Evolutionary conservation across 1,140 invertebrate genomes (phyloP), one percentile per base, ranked within the genome.

Genomic region (Penaeus chinensis): DNA sequence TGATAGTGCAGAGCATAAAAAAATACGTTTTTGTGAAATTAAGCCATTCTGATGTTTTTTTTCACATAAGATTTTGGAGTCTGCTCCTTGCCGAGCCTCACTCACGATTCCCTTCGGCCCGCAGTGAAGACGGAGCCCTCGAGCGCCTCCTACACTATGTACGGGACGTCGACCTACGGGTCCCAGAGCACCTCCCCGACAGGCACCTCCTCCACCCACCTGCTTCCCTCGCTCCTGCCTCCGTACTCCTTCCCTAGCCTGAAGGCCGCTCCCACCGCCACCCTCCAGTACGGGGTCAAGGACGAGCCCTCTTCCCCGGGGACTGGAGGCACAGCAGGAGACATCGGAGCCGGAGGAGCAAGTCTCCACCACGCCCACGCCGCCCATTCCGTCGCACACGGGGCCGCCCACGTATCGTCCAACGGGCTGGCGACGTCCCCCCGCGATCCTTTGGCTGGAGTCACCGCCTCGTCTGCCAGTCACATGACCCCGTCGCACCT

Each of bases 231-330:
- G 13, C 69, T 87, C 60, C 86, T 87, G 19, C 71, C 86, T 18
- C n/a, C 86, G 10, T 87, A 87, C 37, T 47, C 86, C n/a, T 61
- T 82, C 11, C 86, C 60, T 11, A 27, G 54, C 60, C 32, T 78
- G 47, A 87, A 77, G 80, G 7, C 69, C 13, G 10, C 80, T 60
- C 27, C 74, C 32, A 0, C 84, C 8, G 27, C 78, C 22, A 74
- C 65, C 11, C 66, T 74, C 2, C 71, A 82, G 8, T 82, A 83
- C 20, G 80, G 60, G 22, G 61, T 87, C 13, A 87, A 87, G 86
- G 86, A 83, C 69, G 86, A 87, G n/a, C 86, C 86, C 11, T 65
- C 60, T 2, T 87, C 86, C n/a, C 86, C 86, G 19, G 71, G 84
- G 18, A 60, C 62, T 27, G 74, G 10, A 47, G 61, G 69, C 62